phyloP scores from a whole-genome alignment of 1,140 invertebrate genomes.

The Dinoponera quadriceps region DNA sequence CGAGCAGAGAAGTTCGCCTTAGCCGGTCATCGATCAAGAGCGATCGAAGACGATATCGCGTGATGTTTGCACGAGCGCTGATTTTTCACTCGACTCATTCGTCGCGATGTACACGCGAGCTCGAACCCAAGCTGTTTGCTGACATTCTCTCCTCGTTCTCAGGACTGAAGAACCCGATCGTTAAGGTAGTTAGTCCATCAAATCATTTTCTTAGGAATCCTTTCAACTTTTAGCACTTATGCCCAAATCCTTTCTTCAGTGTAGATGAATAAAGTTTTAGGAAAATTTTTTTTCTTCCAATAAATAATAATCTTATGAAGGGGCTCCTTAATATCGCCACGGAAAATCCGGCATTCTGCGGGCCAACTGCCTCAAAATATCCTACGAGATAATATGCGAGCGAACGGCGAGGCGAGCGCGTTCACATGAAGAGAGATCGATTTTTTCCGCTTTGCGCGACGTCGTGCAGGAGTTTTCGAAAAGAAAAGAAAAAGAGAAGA shows the following conservation, averaged over 20 bases:
- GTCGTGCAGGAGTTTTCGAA: neutral
- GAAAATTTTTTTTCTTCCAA: too few relatives aligned
- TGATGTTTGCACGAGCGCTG: conserved; percentile 5
- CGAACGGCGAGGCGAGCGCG: too few relatives aligned
- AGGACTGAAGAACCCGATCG: neutral
- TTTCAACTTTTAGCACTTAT: too few relatives aligned
- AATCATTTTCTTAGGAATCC: too few relatives aligned
- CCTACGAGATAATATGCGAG: too few relatives aligned
- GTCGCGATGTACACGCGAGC: neutral
- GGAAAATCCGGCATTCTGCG: too few relatives aligned
- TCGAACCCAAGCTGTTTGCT: neutral
- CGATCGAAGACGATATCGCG: conserved; percentile 39
- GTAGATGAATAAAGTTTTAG: too few relatives aligned
- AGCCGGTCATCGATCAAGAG: conserved; percentile 27
- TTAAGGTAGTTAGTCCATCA: neutral
- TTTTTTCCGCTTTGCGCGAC: neutral
- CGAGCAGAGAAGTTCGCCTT: conserved; percentile 27
- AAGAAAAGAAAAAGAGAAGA: neutral
- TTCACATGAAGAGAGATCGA: too few relatives aligned
- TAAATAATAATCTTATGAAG: too few relatives aligned
- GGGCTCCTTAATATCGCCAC: too few relatives aligned
- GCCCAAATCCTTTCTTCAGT: too few relatives aligned
- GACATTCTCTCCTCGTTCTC: neutral
- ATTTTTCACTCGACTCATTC: neutral
- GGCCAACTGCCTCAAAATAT: too few relatives aligned